Evolutionary conservation across 2,113 vertebrate species (phyloP).

Genomic region (Chinchilla lanigera): DNA sequence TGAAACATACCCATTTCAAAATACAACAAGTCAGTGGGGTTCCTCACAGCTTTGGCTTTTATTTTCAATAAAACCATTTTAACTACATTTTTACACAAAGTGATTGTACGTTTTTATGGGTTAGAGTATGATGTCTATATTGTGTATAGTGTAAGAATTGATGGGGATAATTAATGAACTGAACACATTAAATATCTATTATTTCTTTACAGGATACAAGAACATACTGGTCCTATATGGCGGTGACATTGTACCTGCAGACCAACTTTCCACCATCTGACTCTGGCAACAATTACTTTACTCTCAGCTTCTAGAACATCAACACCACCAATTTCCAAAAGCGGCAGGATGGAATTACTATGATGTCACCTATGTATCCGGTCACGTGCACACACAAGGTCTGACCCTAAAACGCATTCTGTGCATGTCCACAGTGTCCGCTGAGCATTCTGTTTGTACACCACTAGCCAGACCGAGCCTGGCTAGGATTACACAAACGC

Average conservation of each 20-base stretch:
- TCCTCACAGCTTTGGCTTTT: background rate
- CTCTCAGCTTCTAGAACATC: background rate
- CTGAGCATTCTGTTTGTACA: background rate
- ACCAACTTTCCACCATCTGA: background rate
- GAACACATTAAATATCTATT: too few species aligned
- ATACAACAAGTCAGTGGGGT: background rate
- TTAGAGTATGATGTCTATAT: too few species aligned
- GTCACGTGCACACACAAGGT: background rate
- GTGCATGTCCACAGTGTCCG: rapidly evolving
- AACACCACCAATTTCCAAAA: background rate
- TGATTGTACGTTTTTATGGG: too few species aligned
- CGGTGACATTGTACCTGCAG: background rate
- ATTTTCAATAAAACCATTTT: background rate
- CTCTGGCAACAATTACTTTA: background rate
- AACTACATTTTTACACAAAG: background rate
- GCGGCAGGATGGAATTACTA: background rate
- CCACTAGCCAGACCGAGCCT: background rate
- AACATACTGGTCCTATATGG: background rate
- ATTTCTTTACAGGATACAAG: background rate
- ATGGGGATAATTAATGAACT: background rate
- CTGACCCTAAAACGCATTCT: background rate
- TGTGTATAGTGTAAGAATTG: background rate
- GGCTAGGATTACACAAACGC: background rate
- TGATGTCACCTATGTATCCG: background rate
- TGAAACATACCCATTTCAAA: background rate